Conservation (phyloP, 2,113 vertebrate species). For the Microtus ochrogaster region DNA sequence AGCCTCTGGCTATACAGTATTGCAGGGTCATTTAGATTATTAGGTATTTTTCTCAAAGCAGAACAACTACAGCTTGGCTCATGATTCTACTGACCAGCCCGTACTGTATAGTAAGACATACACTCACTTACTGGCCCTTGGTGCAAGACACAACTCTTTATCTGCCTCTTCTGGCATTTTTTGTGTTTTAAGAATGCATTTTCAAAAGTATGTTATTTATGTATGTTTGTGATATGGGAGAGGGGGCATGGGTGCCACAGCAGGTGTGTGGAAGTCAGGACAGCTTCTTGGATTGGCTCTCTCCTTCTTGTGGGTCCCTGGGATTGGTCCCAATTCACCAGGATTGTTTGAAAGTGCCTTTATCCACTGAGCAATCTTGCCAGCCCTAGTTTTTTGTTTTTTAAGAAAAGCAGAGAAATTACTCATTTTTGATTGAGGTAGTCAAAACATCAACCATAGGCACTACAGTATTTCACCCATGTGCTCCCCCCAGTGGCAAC, state of each 20-base stretch:
- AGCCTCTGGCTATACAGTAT: neutral
- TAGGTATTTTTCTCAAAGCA: neutral
- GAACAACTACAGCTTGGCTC: neutral
- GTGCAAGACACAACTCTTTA: neutral
- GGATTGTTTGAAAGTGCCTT: neutral
- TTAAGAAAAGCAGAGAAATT: neutral
- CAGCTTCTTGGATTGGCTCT: too few species aligned
- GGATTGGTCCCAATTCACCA: neutral
- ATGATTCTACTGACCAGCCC: neutral
- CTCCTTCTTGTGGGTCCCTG: neutral
- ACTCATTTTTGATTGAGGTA: neutral
- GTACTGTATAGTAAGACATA: neutral
- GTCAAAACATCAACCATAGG: neutral
- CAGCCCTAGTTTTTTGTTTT: neutral
- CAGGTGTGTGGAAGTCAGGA: neutral
- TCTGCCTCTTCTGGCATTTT: neutral
- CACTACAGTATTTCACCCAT: neutral
- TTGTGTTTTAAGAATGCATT: neutral
- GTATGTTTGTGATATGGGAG: neutral
- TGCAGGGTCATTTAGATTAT: too few species aligned
- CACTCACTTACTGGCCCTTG: neutral
- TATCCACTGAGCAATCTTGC: neutral
- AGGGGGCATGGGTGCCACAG: neutral
- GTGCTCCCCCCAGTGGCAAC: conserved; percentile 71
- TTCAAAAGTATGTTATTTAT: neutral